Evolutionary conservation across 1,140 invertebrate species (phyloP).

Genomic region (Bombyx mori): DNA sequence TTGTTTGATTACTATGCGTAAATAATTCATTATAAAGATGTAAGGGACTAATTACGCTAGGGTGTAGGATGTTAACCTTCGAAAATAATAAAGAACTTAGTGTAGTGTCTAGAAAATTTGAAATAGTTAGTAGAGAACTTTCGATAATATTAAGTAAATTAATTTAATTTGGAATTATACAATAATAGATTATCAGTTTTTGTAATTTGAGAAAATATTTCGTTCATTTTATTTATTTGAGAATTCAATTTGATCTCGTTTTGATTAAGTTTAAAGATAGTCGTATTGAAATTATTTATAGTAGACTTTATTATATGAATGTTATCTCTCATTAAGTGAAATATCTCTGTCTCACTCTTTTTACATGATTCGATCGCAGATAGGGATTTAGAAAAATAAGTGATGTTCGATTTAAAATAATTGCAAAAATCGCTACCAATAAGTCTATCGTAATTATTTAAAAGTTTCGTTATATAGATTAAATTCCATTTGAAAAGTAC

Average conservation of each 20-base stretch:
- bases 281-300: constrained; percentile 13
- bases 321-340: constrained; percentile 13
- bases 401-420: too few relatives aligned
- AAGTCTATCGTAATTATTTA: too few relatives aligned
- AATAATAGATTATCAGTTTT: constrained; percentile 7
- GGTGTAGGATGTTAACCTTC: constrained; percentile 21
- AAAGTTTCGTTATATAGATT: too few relatives aligned
- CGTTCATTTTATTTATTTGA: constrained; percentile 7
- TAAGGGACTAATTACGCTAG: constrained; percentile 11
- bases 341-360: constrained; percentile 15
- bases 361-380: constrained; percentile 13
- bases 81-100: constrained; percentile 18
- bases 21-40: too few relatives aligned
- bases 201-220: too few relatives aligned
- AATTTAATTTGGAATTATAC: constrained; percentile 6
- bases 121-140: constrained; percentile 16
- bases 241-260: constrained; percentile 14
- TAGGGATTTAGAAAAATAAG: too few relatives aligned
- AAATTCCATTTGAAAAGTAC: too few relatives aligned
- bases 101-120: constrained; percentile 17
- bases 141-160: constrained; percentile 17
- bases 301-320: constrained; percentile 12
- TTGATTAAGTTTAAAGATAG: constrained; percentile 11
- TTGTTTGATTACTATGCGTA: too few relatives aligned
- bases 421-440: too few relatives aligned